A percentile compares a stretch with the other conserved stretches of the same genome.
phyloP scores from a whole-genome alignment of 2,888 invertebrate genomes.

The Dolichopus griseipennis region DNA sequence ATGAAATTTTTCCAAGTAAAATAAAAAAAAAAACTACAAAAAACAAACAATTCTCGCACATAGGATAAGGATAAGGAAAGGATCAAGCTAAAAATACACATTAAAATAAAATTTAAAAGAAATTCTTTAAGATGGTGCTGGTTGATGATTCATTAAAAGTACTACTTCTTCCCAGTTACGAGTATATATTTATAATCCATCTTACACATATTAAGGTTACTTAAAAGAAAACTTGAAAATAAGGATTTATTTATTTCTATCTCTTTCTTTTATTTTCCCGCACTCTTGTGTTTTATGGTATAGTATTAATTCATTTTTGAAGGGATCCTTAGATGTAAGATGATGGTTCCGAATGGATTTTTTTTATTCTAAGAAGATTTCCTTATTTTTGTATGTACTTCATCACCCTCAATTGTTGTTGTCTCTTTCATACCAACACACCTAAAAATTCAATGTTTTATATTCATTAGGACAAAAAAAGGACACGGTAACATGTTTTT shows the following conservation, averaged over 20 bases:
- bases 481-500: no score
- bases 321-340: not conserved
- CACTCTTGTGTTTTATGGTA: no score
- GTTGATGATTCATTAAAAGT: not conserved
- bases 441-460: no score
- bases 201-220: constrained; percentile 1
- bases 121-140: not conserved
- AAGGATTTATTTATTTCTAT: not conserved
- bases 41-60: no score
- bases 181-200: not conserved
- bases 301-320: not conserved
- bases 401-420: not conserved
- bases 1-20: not conserved
- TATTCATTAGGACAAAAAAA: no score
- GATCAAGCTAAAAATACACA: not conserved
- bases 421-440: not conserved
- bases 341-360: not conserved
- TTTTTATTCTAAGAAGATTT: no score
- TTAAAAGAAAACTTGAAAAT: not conserved
- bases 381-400: no score
- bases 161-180: no score
- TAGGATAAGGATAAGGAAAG: not conserved
- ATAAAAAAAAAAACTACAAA: not conserved
- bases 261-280: no score
- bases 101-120: no score